Conservation (phyloP, 92 coral and sea anemone genomes). For the Actinostola sp. region DNA sequence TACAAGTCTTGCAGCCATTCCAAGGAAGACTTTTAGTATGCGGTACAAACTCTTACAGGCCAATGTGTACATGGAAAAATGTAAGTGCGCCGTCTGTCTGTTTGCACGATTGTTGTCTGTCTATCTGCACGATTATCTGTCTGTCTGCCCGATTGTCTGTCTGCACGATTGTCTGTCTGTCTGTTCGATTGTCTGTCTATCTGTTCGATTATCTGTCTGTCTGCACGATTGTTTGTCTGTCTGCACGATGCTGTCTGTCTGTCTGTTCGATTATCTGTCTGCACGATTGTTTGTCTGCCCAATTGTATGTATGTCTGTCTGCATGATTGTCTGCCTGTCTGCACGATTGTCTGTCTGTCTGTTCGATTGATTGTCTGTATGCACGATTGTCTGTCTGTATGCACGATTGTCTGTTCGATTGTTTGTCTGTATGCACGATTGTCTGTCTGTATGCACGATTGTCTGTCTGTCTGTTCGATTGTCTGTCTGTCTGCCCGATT, state of each 20-base stretch:
- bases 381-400: neutral
- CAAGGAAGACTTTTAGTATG: conserved; percentile 66
- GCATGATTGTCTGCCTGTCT: neutral
- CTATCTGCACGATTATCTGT: neutral
- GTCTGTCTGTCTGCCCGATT: neutral
- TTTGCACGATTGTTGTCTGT: neutral
- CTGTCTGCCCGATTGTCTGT: neutral
- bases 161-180: neutral
- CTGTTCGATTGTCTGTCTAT: neutral
- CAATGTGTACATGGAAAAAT: conserved; percentile 78
- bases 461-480: neutral
- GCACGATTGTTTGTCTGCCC: neutral
- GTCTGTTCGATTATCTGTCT: neutral
- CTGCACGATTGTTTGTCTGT: neutral
- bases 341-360: neutral
- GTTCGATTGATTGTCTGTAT: neutral
- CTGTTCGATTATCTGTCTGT: neutral
- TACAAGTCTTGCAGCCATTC: conserved; percentile 59
- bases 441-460: too few relatives aligned
- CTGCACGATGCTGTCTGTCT: neutral
- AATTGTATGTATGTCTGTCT: neutral
- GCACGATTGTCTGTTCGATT: too few relatives aligned
- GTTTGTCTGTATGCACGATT: too few relatives aligned
- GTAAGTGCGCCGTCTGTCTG: conserved; percentile 58
- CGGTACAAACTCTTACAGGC: conserved; percentile 63